Evolutionary conservation across 2,113 vertebrate genomes (phyloP), one percentile per base, ranked within the genome.

Genomic region (Corythornis cristatus): DNA sequence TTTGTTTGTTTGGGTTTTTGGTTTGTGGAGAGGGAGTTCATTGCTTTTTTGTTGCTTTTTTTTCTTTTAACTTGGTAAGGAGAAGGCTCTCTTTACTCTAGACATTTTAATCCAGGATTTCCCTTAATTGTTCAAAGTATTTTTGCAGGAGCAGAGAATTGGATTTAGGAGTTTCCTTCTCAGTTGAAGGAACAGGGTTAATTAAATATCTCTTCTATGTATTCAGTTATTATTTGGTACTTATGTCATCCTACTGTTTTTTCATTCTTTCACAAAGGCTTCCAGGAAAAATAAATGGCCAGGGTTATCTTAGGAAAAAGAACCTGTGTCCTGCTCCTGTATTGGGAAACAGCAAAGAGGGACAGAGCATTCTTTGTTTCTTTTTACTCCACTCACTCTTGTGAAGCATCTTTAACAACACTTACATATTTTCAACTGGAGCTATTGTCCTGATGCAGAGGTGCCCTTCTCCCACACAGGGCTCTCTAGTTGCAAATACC

Each of bases 171-270:
- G 28, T 75, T 94, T 86, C 17, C 21, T 61, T 83, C 23, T 90
- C 25, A 90, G 16, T 25, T 60, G 58, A 90, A 82, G 66, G 62
- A 68, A 66, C 2, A 16, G 37, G 31, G 23, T 43, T 76, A 72
- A 66, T 92, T 86, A 85, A 86, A 65, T 68, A 61, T 45, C 22
- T 82, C 50, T 76, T 79, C 25, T 12, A 0, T 85, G 82, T 83
- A 43, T 58, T 91, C 51, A 35, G 20, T 85, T 95, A 87, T 89
- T 25, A 67, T 79, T 92, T 81, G 54, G n/a, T 56, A 48, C 51
- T 84, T 83, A 40, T 26, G 31, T 77, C 79, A 86, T 60, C 22
- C 5, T 19, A 15, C 57, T 86, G n/a, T 0, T 56, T 86, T 73
- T 86, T 83, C 23, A 40, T 93, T 77, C 50, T 62, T 87, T 93